Conservation (phyloP, 1,140 invertebrate genomes). For the Sesamia nonagrioides region DNA sequence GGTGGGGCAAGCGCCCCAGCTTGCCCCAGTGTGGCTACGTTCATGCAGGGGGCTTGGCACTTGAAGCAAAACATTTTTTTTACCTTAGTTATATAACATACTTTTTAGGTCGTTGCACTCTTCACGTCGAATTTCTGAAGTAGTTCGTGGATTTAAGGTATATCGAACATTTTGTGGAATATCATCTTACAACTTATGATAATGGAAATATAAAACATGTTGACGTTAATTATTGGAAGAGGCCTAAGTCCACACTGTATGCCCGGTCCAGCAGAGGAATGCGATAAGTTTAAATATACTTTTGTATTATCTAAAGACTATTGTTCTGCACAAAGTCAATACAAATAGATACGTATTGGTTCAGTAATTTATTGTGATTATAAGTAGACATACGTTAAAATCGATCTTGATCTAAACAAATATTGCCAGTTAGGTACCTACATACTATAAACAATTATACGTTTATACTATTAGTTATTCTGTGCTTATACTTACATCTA, state of each 20-base stretch:
- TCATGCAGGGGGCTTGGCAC: slow-evolving; percentile 3
- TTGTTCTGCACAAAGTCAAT: neutral
- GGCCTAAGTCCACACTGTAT: neutral
- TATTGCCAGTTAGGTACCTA: neutral
- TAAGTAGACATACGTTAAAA: neutral
- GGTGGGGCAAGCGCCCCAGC: too few species aligned
- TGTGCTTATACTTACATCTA: too few species aligned
- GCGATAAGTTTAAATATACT: neutral
- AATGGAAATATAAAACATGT: too few species aligned
- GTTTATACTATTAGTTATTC: too few species aligned
- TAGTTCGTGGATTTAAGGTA: too few species aligned
- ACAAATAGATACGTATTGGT: neutral
- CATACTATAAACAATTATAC: too few species aligned
- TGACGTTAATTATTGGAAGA: neutral
- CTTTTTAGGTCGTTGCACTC: neutral
- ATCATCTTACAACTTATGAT: too few species aligned
- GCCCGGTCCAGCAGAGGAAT: too few species aligned
- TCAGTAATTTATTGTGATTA: neutral
- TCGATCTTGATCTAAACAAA: neutral
- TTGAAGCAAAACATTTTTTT: neutral
- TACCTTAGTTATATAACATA: neutral
- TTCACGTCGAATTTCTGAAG: neutral
- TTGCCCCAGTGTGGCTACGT: too few species aligned
- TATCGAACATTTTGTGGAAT: too few species aligned
- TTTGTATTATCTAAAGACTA: neutral